Base-by-base conservation (phyloP, 53 echinoderm and acorn worm species). In the Patiria pectinifera region DNA sequence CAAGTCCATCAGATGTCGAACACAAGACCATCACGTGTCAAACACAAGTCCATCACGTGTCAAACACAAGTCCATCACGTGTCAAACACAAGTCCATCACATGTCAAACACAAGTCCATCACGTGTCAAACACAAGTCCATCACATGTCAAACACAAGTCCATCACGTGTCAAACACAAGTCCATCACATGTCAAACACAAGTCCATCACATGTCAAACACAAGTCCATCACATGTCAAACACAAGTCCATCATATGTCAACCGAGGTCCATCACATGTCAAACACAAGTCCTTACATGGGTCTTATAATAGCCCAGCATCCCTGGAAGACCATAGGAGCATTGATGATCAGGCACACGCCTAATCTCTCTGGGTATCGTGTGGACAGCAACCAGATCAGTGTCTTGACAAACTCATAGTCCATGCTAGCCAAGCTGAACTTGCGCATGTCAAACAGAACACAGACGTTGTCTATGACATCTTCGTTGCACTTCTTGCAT, bases 401-500 rank as follows among this genome's bases (percentile, higher is more conserved):
- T 21, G 91, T 94, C 86, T 94, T 94, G 13, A 94, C 94, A 72
- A 91, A 94, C 86, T 94, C 91, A 69, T 94, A 94, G 79, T 94
- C 94, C 94, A 94, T 94, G 45, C 91, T 85, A 16, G 84, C 84
- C 62, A 91, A 48, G 71, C 94, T 91, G 70, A 94, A 94, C 59
- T 86, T 91, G 58, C 91, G 85, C 94, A 94, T 91, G 70, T 94
- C 94, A 86, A 94, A 94, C 66, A 94, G 85, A 18, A 94, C 94
- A 82, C 94, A 94, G 25, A 94, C 85, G 62, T 94, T 94, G 83
- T 94, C 94, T 16, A 94, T 85, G 7, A 94, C 91, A 24, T 94
- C 94, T 78, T 94, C 94, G 26, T 94, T 91, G 71, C 94, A 94
- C 62, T 94, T 94, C 48, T 94, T 94, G 85, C 91, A 94, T 16